Conservation (phyloP, 2,113 vertebrate genomes). For the Panthera tigris region DNA sequence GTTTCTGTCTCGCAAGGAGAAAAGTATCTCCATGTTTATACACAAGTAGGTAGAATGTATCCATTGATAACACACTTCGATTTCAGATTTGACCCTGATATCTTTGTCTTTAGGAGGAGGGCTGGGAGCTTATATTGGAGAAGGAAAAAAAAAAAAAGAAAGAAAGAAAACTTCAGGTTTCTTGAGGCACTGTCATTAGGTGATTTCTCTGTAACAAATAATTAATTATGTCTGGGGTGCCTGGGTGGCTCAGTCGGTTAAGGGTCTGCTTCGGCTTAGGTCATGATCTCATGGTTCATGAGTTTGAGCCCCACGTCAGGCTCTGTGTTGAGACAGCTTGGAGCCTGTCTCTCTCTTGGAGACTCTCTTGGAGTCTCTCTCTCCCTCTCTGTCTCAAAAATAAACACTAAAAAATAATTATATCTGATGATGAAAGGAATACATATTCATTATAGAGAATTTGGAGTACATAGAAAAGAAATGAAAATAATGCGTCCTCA, state of each 20-base stretch:
- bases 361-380: too few species aligned
- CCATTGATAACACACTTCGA: too few species aligned
- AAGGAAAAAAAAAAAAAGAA: background rate
- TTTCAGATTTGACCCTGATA: background rate
- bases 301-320: too few species aligned
- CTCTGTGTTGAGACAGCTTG: too few species aligned
- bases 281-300: too few species aligned
- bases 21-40: background rate
- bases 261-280: too few species aligned
- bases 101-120: background rate
- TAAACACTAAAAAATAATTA: background rate
- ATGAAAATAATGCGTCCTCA: background rate
- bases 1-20: background rate
- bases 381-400: too few species aligned
- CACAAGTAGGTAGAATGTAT: background rate
- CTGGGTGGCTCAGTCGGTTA: too few species aligned
- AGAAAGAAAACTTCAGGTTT: background rate
- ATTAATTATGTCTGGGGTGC: background rate
- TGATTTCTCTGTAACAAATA: constrained; percentile 9
- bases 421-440: background rate
- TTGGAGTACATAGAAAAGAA: background rate
- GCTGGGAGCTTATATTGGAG: background rate
- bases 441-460: background rate
- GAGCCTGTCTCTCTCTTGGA: too few species aligned
- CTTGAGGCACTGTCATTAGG: background rate